Evolutionary conservation across 2,797 vertebrate genomes (phyloP).

Genomic region (Gambelia wislizenii): DNA sequence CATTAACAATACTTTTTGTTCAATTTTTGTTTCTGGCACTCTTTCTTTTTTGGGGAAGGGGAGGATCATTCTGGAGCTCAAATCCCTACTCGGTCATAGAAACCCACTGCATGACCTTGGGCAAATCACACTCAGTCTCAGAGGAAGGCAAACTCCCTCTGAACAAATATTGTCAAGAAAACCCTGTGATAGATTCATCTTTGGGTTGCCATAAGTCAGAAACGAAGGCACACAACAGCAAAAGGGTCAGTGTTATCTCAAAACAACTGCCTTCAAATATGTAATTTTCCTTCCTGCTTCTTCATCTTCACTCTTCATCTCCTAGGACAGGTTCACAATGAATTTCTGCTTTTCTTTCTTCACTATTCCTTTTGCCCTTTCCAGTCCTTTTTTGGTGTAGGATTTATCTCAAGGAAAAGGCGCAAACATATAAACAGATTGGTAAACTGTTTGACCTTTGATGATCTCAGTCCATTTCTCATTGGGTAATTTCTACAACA

Average conservation of each 20-base stretch:
- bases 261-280: slow-evolving; percentile 51
- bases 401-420: slow-evolving; percentile 37
- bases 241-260: slow-evolving; percentile 46
- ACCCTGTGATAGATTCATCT: too few relatives aligned
- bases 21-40: too few relatives aligned
- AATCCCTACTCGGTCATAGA: too few relatives aligned
- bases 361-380: slow-evolving; percentile 2
- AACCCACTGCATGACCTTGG: too few relatives aligned
- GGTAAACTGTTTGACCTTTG: slow-evolving; percentile 7
- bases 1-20: too few relatives aligned
- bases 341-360: slow-evolving; percentile 35
- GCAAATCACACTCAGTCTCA: too few relatives aligned
- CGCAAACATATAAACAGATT: slow-evolving; percentile 33
- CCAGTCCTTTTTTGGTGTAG: slow-evolving; percentile 36
- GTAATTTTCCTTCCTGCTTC: slow-evolving; percentile 41
- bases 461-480: slow-evolving; percentile 24
- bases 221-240: neutral
- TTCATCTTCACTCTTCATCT: slow-evolving; percentile 37
- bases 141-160: too few relatives aligned
- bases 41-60: too few relatives aligned
- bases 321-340: slow-evolving; percentile 39
- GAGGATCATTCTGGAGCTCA: neutral
- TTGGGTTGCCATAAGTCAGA: too few relatives aligned
- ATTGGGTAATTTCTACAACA: neutral
- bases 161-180: too few relatives aligned